Conservation (phyloP, 1,140 invertebrate species). For the Drosophila parvula region DNA sequence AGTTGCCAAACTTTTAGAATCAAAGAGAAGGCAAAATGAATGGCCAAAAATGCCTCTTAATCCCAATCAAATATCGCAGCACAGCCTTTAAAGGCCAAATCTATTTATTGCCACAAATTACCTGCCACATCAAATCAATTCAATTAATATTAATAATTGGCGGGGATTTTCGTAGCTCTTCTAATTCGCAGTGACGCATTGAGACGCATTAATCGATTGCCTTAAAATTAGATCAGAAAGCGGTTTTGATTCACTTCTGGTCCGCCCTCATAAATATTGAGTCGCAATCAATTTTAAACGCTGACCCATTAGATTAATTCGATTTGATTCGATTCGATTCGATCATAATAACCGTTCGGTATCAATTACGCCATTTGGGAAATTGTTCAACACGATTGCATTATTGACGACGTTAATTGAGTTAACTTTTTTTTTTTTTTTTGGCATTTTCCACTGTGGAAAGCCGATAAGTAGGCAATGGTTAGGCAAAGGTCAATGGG, state of each 20-base stretch:
- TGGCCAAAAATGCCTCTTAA: neutral
- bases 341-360: slow-evolving; percentile 36
- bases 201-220: slow-evolving; percentile 5
- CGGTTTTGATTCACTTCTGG: neutral
- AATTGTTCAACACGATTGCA: slow-evolving; percentile 40
- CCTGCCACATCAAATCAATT: neutral
- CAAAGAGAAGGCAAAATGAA: neutral
- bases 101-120: neutral
- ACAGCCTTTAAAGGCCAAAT: neutral
- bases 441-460: slow-evolving; percentile 13
- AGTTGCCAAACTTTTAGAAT: neutral
- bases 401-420: slow-evolving; percentile 45
- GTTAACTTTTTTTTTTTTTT: slow-evolving; percentile 17
- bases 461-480: slow-evolving; percentile 19
- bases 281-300: slow-evolving; percentile 19
- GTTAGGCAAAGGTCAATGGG: slow-evolving; percentile 24
- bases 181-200: neutral
- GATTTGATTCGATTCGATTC: slow-evolving; percentile 29
- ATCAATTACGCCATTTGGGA: slow-evolving; percentile 37
- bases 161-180: neutral
- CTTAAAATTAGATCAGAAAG: slow-evolving; percentile 2
- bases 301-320: slow-evolving; percentile 37
- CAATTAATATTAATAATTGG: neutral
- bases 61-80: neutral
- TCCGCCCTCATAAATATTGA: slow-evolving; percentile 7